Evolutionary conservation across 2,113 vertebrate genomes (phyloP).

Genomic region (Scomber scombrus): DNA sequence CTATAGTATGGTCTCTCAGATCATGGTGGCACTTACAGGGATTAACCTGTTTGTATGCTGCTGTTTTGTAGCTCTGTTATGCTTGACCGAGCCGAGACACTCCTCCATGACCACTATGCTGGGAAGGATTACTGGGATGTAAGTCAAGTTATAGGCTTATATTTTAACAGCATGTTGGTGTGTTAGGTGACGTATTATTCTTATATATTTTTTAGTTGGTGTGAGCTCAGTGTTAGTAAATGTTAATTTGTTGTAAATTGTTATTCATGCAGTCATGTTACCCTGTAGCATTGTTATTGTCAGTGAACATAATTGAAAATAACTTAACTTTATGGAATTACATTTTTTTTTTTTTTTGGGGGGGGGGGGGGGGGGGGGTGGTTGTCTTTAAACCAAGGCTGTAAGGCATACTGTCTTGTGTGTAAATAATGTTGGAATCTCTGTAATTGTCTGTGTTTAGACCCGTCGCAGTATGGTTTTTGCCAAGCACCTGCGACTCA

Average conservation of each 20-base stretch:
- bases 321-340: not conserved
- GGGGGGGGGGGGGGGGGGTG: no score
- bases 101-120: constrained; percentile 97
- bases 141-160: constrained; percentile 76
- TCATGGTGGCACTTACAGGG: not conserved
- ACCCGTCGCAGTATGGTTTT: constrained; percentile 98
- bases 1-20: not conserved
- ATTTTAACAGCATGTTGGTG: not conserved
- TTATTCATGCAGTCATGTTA: not conserved
- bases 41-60: not conserved
- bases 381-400: not conserved
- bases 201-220: not conserved
- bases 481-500: constrained; percentile 90
- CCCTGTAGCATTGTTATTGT: not conserved
- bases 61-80: constrained; percentile 84
- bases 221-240: not conserved
- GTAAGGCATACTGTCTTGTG: not conserved
- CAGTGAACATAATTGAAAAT: not conserved
- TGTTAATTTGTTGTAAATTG: no score
- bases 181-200: not conserved
- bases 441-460: constrained; percentile 73
- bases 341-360: not conserved
- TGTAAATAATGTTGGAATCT: not conserved
- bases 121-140: constrained; percentile 98
- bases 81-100: constrained; percentile 96